Percentiles rank a stretch among this genome's conserved stretches.
Conservation (phyloP, 1,140 invertebrate genomes). For the Rhynchophorus ferrugineus region DNA sequence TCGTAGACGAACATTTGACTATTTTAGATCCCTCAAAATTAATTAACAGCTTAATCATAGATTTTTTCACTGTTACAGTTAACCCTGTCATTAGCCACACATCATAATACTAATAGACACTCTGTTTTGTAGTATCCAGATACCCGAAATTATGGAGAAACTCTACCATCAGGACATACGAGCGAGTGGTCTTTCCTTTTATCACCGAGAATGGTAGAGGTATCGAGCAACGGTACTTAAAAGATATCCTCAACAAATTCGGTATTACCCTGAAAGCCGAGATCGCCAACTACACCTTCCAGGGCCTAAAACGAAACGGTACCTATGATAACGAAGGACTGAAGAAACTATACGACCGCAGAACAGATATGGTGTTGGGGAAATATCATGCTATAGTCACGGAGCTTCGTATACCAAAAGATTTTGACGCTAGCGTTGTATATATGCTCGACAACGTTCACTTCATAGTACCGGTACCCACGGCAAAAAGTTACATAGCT, state of each 20-base stretch:
- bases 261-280: background rate
- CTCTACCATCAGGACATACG: background rate
- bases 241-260: background rate
- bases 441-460: background rate
- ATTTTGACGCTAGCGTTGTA: background rate
- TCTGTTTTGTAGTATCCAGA: background rate
- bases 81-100: too few relatives aligned
- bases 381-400: background rate
- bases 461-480: background rate
- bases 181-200: background rate
- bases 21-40: too few relatives aligned
- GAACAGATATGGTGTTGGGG: background rate
- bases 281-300: background rate
- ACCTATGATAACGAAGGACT: background rate
- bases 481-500: background rate
- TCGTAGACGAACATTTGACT: too few relatives aligned
- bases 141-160: background rate
- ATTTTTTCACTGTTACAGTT: too few relatives aligned
- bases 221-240: background rate
- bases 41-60: too few relatives aligned
- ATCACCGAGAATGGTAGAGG: background rate
- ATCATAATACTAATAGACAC: too few relatives aligned
- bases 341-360: background rate
- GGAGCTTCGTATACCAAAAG: background rate
- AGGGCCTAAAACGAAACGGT: background rate